Evolutionary conservation across 1,140 invertebrate genomes (phyloP).

Genomic region (Drosophila melanogaster): DNA sequence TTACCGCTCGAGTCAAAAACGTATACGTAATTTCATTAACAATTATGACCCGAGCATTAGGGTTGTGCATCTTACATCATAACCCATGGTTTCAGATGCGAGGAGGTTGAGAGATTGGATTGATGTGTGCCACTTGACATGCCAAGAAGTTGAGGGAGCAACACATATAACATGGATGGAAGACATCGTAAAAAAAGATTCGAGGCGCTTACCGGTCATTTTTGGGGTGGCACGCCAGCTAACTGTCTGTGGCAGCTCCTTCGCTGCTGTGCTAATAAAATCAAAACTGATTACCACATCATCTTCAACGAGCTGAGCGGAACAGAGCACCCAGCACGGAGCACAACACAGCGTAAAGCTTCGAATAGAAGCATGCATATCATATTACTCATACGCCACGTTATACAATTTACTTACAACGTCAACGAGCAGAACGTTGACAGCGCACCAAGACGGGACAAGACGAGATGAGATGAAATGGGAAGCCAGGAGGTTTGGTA

Average conservation of each 20-base stretch:
- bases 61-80: conserved; percentile 32
- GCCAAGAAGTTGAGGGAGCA: conserved; percentile 12
- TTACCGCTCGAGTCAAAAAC: conserved; percentile 46
- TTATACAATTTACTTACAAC: conserved; percentile 80
- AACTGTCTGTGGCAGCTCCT: conserved; percentile 36
- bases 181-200: conserved; percentile 52
- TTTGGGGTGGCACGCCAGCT: conserved; percentile 18
- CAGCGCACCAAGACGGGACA: conserved; percentile 33
- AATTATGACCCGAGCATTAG: conserved; percentile 43
- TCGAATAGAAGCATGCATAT: conserved; percentile 79
- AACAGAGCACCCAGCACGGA: conserved; percentile 4
- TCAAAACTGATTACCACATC: conserved; percentile 82
- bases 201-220: conserved; percentile 51
- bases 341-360: conserved; percentile 37
- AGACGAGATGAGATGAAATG: conserved; percentile 17
- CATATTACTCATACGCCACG: conserved; percentile 81
- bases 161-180: conserved; percentile 8
- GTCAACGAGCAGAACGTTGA: conserved; percentile 71
- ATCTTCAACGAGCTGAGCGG: conserved; percentile 61
- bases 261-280: conserved; percentile 73
- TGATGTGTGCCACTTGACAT: conserved; percentile 50
- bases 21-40: conserved; percentile 61
- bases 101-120: conserved; percentile 22
- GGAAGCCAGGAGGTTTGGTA: conserved; percentile 10
- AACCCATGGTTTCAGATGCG: background rate